A percentile compares a stretch with the other conserved stretches of the same genome.
These are phyloP conservation scores for Drosophila yakuba DNA, from an alignment of 1,140 invertebrate species.

Conservation along the genomic window DNA sequence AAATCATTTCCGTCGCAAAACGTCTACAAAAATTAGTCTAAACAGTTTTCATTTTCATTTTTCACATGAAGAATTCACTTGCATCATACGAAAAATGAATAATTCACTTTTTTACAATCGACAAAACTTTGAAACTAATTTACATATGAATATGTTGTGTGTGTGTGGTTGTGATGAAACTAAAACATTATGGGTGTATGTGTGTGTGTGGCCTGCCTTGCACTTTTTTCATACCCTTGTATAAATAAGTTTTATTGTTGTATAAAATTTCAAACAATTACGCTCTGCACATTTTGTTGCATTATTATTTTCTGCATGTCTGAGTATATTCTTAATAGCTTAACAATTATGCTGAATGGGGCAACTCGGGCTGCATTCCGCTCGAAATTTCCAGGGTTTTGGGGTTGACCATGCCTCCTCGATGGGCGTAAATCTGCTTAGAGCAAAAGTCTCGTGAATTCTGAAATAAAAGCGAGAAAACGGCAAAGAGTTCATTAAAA, in stretches of 20 bases:
- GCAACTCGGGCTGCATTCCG: constrained; percentile 41
- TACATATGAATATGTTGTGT: constrained; percentile 22
- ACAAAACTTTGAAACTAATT: constrained; percentile 61
- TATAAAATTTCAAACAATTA: constrained; percentile 65
- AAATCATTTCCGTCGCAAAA: constrained; percentile 25
- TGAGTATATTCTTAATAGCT: constrained; percentile 79
- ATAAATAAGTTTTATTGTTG: constrained; percentile 52
- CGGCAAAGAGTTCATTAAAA: constrained; percentile 15
- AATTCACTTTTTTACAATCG: constrained; percentile 38
- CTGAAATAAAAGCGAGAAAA: constrained; percentile 85
- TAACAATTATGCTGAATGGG: constrained; percentile 64
- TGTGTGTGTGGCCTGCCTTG: constrained; percentile 49
- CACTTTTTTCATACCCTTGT: constrained; percentile 40
- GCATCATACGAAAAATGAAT: constrained; percentile 46
- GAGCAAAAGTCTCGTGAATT: constrained; percentile 88
- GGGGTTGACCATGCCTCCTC: constrained; percentile 25
- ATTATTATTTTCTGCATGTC: constrained; percentile 50
- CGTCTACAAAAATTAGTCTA: constrained; percentile 22
- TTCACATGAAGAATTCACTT: constrained; percentile 17
- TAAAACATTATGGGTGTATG: constrained; percentile 37
- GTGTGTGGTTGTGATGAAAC: constrained; percentile 30
- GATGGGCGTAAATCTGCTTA: constrained; percentile 75
- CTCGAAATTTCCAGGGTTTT: constrained; percentile 27
- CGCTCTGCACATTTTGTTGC: constrained; percentile 33
- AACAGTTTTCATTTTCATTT: constrained; percentile 8